Evolutionary conservation across 1,140 invertebrate genomes (phyloP).

Genomic region (Apis florea): DNA sequence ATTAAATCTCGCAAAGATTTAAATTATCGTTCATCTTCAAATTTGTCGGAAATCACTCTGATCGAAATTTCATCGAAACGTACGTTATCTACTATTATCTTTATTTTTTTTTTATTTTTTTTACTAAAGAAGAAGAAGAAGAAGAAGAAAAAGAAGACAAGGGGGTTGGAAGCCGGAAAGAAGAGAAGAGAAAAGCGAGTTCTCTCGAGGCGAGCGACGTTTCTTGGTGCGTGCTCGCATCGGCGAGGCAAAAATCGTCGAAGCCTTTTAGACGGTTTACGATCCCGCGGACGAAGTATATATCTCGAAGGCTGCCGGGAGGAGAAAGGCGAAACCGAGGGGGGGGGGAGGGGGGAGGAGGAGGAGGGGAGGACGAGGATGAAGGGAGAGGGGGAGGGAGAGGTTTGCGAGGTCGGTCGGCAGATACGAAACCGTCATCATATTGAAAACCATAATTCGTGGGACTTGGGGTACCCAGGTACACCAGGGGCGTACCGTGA

Average conservation of each 20-base stretch:
- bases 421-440: slow-evolving; percentile 77
- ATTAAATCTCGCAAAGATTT: not conserved
- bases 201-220: not conserved
- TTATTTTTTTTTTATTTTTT: too few relatives aligned
- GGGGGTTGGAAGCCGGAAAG: slow-evolving; percentile 13
- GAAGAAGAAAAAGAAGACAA: not conserved
- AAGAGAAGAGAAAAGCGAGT: slow-evolving; percentile 20
- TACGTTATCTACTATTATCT: too few relatives aligned
- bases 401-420: slow-evolving; percentile 53
- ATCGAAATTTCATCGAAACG: too few relatives aligned
- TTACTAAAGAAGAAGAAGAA: not conserved
- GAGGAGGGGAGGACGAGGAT: slow-evolving; percentile 2
- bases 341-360: slow-evolving; percentile 2
- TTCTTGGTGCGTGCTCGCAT: slow-evolving; percentile 49
- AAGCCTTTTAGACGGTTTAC: slow-evolving; percentile 76
- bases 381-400: slow-evolving; percentile 31
- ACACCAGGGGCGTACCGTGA: slow-evolving; percentile 69
- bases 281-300: slow-evolving; percentile 70
- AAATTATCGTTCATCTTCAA: too few relatives aligned
- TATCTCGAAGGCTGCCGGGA: slow-evolving; percentile 65
- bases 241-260: slow-evolving; percentile 60
- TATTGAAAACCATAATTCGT: slow-evolving; percentile 81
- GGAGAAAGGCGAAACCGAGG: slow-evolving; percentile 34
- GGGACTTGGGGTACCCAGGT: slow-evolving; percentile 60
- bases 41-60: too few relatives aligned